Conservation (phyloP, 2,888 invertebrate genomes). For the Drosophila stalkeri region DNA sequence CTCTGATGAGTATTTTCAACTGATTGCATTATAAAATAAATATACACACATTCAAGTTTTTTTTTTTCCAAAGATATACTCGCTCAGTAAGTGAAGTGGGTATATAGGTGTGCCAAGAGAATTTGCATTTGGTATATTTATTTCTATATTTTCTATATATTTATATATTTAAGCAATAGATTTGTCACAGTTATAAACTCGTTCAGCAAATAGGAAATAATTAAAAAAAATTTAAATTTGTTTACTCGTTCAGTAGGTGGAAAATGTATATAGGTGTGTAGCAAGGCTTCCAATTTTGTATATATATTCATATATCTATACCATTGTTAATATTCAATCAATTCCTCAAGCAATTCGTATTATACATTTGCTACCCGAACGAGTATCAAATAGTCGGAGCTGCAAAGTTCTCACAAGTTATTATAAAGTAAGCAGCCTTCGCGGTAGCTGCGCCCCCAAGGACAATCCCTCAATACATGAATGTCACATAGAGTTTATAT, state of each 20-base stretch:
- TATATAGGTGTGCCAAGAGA: not conserved
- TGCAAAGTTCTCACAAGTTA: not conserved
- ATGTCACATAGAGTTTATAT: conserved; percentile 73
- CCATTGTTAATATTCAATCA: not conserved
- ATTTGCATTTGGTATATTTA: not conserved
- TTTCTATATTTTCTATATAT: not conserved
- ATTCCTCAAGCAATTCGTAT: not conserved
- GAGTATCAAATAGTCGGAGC: not conserved
- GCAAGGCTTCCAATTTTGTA: not conserved
- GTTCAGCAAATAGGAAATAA: too few species aligned
- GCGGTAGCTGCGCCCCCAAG: conserved; percentile 71
- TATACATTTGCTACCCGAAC: not conserved
- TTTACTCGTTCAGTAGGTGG: not conserved
- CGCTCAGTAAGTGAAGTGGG: not conserved
- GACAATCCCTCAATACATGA: conserved; percentile 67
- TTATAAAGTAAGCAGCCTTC: conserved; percentile 45
- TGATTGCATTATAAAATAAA: conserved; percentile 73
- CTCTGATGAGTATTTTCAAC: conserved; percentile 32
- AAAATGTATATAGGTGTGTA: not conserved
- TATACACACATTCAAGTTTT: conserved; percentile 44
- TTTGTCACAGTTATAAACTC: not conserved
- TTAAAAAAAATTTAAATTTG: too few species aligned
- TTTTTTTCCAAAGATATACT: not conserved
- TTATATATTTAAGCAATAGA: not conserved
- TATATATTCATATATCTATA: not conserved